These are phyloP conservation scores for Dilophus febrilis DNA, from an alignment of 2,888 invertebrate species.

Conservation along the genomic window DNA sequence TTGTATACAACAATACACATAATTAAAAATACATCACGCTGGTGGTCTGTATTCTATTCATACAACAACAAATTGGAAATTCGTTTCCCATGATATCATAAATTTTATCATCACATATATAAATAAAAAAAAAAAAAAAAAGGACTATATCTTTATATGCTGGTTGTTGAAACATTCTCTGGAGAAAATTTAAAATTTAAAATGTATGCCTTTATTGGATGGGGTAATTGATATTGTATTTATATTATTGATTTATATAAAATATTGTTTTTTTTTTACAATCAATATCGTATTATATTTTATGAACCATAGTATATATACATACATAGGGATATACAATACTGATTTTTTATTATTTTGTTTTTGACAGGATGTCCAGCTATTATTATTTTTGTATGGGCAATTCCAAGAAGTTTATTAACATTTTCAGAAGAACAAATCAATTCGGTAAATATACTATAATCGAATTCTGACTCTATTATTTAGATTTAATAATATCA, in stretches of 20 bases:
- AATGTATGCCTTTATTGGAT: conserved; percentile 66
- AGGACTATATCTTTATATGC: conserved; percentile 72
- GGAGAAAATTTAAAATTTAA: conserved; percentile 69
- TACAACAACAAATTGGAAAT: too few species aligned
- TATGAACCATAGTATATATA: too few species aligned
- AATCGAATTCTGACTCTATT: too few species aligned
- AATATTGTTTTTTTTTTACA: too few species aligned
- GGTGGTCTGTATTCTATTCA: too few species aligned
- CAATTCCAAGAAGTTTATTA: conserved; percentile 24
- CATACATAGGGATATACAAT: not conserved
- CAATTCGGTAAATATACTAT: not conserved
- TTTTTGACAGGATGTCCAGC: conserved; percentile 23
- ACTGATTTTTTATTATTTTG: not conserved
- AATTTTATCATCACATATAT: not conserved
- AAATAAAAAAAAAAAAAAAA: conserved; percentile 9
- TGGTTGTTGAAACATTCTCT: conserved; percentile 73
- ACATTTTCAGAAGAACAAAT: conserved; percentile 7
- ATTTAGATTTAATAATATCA: too few species aligned
- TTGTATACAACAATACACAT: too few species aligned
- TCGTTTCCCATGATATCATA: not conserved
- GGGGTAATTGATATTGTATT: conserved; percentile 49
- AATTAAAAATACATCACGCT: too few species aligned
- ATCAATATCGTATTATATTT: too few species aligned
- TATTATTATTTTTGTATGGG: conserved; percentile 23
- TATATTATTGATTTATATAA: too few species aligned